Evolutionary conservation across 2,797 vertebrate species (phyloP), one percentile per base, ranked within the genome.

Genomic region (Sebastes reedi): DNA sequence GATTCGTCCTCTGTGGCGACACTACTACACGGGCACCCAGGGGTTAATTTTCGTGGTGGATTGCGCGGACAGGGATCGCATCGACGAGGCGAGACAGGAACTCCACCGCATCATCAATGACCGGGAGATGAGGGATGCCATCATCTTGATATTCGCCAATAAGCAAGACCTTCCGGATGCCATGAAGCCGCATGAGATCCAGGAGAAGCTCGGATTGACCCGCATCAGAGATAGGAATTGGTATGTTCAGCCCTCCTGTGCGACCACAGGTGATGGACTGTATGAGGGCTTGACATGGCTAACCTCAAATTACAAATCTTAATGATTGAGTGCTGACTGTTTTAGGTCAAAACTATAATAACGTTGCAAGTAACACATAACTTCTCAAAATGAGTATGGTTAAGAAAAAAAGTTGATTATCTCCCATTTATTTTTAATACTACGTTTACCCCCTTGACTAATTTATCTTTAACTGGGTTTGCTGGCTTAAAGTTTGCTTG

Each of bases 291-390:
- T 99, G 95, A 99, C 99, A 86, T 99, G 99, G 99, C 97, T 99
- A 95, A 99, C 98, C 69, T 99, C 99, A 95, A 99, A 99, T 96
- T 99, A 99, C 96, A 99, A 99, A 96, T 99, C 98, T 96, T 99
- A 99, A 99, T 97, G 98, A 95, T 94, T 89, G 92, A 92, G 90
- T 92, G 90, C 94, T 96, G 96, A 95, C 96, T 96, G 95, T 95
- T 95, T 96, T 97, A 97, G 94, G 95, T 95, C 94, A 92, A 91
- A 88, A 92, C 94, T 94, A 93, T 95, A 91, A 92, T 89, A 92
- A 91, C 83, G 79, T 92, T 94, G 92, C 94, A 92, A 96, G 94
- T 95, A 95, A 95, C 92, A 94, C 91, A 93, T 93, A 95, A 94
- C 95, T 96, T 96, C 95, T 95, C 91, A 80, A 95, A 91, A 95